Percentiles rank a stretch among this genome's conserved stretches.
These are phyloP conservation scores for Oryzias javanicus DNA, from an alignment of 2,113 vertebrate genomes.

Conservation along the genomic window DNA sequence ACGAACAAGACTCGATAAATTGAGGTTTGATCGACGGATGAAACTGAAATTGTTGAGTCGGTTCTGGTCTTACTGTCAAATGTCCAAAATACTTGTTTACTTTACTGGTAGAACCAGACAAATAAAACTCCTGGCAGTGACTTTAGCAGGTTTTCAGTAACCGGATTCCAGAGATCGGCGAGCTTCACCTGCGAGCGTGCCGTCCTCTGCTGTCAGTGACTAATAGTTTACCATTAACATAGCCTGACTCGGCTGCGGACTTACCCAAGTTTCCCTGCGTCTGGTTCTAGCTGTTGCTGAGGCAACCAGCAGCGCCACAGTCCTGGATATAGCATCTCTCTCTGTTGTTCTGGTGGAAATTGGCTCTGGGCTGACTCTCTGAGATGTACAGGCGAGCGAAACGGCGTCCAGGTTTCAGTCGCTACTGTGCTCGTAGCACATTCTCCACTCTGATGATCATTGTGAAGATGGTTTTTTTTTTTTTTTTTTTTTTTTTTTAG, in stretches of 20 bases:
- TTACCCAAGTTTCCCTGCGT: constrained; percentile 52
- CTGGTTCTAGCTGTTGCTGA: constrained; percentile 69
- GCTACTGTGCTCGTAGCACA: background rate
- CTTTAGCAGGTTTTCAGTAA: background rate
- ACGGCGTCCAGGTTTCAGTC: constrained; percentile 2
- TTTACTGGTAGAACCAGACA: background rate
- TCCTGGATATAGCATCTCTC: constrained; percentile 49
- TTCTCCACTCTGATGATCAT: too few species aligned
- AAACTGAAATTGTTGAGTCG: too few species aligned
- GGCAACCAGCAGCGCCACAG: constrained; percentile 64
- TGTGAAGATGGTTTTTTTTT: too few species aligned
- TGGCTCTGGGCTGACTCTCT: constrained; percentile 22
- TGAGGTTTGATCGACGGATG: too few species aligned
- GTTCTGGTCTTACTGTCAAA: too few species aligned
- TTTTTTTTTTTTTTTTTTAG: too few species aligned
- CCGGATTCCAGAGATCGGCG: background rate
- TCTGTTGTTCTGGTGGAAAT: constrained; percentile 40
- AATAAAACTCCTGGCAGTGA: background rate
- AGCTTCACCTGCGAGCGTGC: constrained; percentile 24
- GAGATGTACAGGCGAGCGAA: constrained; percentile 10
- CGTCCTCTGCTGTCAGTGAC: constrained; percentile 51
- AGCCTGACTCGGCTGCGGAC: constrained; percentile 49
- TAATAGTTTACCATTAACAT: constrained; percentile 48
- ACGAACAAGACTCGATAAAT: too few species aligned
- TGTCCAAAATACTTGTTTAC: too few species aligned